phyloP scores from a whole-genome alignment of 2,113 vertebrate species.

The Guaruba guarouba region DNA sequence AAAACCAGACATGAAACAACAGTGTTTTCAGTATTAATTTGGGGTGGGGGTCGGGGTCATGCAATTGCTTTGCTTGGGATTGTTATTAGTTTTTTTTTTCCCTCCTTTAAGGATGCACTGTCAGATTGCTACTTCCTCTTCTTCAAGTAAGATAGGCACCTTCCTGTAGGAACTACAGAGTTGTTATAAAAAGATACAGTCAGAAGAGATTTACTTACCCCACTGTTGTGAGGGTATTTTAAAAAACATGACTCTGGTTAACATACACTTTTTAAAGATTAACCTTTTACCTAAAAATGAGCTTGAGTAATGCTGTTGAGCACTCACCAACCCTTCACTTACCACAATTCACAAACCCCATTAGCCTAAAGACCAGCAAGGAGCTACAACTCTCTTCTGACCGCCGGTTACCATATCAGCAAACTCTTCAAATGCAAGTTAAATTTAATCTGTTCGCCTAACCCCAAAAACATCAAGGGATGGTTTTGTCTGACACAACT shows the following conservation, averaged over 20 bases:
- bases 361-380: not conserved
- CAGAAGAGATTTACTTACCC: not conserved
- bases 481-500: not conserved
- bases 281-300: not conserved
- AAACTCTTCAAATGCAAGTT: not conserved
- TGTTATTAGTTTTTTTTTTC: rapidly evolving
- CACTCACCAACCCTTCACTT: not conserved
- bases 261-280: not conserved
- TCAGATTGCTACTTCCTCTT: not conserved
- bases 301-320: not conserved
- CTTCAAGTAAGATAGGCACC: not conserved
- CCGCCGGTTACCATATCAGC: not conserved
- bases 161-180: not conserved
- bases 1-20: not conserved
- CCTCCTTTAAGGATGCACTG: not conserved
- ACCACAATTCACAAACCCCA: not conserved
- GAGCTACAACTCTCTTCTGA: not conserved
- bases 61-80: not conserved
- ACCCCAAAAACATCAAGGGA: not conserved
- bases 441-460: not conserved
- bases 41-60: too few species aligned
- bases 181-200: not conserved
- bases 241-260: not conserved
- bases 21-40: not conserved
- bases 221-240: not conserved